Conservation (phyloP, 1,140 invertebrate species). For the Drosophila bocqueti region DNA sequence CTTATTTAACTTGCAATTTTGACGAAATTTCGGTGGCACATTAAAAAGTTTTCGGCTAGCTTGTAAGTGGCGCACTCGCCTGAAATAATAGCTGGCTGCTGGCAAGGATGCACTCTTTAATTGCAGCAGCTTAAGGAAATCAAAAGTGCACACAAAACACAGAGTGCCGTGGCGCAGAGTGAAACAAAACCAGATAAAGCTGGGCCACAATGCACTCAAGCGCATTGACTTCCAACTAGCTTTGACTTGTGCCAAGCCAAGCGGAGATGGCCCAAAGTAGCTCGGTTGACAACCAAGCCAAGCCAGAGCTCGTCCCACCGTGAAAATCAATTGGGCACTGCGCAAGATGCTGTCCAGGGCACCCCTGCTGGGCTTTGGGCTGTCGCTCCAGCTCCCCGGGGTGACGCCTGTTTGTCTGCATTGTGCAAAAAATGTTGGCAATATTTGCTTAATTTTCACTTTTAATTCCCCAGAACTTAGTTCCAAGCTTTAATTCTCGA, state of each 20-base stretch:
- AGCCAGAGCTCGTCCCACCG: constrained; percentile 14
- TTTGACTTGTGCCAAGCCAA: constrained; percentile 56
- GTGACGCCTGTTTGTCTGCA: constrained; percentile 34
- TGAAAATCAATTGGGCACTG: constrained; percentile 54
- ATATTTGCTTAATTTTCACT: background rate
- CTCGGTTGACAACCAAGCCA: constrained; percentile 45
- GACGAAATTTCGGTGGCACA: constrained; percentile 59
- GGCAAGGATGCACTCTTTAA: constrained; percentile 46
- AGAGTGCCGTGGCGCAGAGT: constrained; percentile 8
- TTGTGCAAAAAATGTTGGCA: background rate
- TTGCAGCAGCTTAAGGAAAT: constrained; percentile 58
- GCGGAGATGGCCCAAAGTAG: constrained; percentile 50
- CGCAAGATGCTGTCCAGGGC: constrained; percentile 37
- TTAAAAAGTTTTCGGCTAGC: constrained; percentile 63
- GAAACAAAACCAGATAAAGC: constrained; percentile 47
- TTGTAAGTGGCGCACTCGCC: constrained; percentile 55
- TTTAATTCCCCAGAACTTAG: no score
- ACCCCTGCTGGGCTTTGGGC: constrained; percentile 10
- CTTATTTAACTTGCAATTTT: constrained; percentile 70
- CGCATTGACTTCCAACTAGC: constrained; percentile 55
- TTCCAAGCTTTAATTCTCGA: background rate
- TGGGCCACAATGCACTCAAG: constrained; percentile 53
- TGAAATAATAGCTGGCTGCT: constrained; percentile 60
- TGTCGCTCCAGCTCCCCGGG: constrained; percentile 6
- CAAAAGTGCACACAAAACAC: constrained; percentile 55